These are phyloP conservation scores for Rhynchonycteris naso DNA, from an alignment of 2,797 vertebrate genomes.

Conservation along the genomic window DNA sequence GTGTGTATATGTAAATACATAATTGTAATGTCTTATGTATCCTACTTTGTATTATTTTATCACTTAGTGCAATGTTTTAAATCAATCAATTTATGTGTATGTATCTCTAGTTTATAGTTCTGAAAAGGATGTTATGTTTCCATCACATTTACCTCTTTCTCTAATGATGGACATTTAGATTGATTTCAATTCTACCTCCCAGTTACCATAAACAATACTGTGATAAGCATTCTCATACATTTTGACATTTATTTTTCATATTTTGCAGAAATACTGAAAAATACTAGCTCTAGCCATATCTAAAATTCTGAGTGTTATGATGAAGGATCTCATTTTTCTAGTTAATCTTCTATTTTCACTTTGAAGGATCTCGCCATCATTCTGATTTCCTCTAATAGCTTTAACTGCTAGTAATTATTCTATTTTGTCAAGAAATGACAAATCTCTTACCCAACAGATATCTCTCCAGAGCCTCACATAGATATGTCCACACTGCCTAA, in stretches of 20 bases:
- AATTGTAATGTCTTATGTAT: background rate
- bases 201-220: background rate
- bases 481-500: background rate
- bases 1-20: background rate
- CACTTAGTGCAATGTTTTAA: background rate
- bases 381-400: background rate
- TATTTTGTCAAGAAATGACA: background rate
- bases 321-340: background rate
- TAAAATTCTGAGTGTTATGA: background rate
- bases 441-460: background rate
- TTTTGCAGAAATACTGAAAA: background rate
- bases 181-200: background rate
- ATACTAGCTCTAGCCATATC: background rate
- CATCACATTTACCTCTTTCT: background rate
- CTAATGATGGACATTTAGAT: background rate
- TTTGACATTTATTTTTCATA: background rate
- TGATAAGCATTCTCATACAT: background rate
- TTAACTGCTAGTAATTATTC: background rate
- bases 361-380: background rate
- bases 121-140: background rate
- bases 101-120: background rate
- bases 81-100: background rate
- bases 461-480: background rate
- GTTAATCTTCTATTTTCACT: slow-evolving; percentile 1
- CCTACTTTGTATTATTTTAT: background rate